Conservation (phyloP, 2,888 invertebrate species). For the Torymus auratus region DNA sequence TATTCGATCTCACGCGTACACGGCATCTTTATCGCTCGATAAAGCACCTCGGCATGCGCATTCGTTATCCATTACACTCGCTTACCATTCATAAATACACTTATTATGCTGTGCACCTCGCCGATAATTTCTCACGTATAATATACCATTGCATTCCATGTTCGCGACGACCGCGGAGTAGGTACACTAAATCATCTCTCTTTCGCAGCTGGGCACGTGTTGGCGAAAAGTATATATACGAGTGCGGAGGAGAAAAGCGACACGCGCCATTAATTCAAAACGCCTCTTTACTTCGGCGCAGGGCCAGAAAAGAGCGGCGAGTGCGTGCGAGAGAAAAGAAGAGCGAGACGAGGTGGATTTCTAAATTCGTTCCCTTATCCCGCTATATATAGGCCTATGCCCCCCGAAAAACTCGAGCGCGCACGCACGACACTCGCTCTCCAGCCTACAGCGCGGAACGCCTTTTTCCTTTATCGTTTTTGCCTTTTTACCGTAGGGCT, state of each 20-base stretch:
- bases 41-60: too few species aligned
- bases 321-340: background rate
- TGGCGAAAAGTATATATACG: background rate
- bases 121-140: too few species aligned
- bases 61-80: too few species aligned
- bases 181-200: too few species aligned
- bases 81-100: too few species aligned
- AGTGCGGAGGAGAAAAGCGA: background rate
- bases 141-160: too few species aligned
- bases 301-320: background rate
- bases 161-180: too few species aligned
- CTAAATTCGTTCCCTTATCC: slow-evolving; percentile 51
- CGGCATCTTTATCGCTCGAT: too few species aligned
- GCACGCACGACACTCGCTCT: background rate
- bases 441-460: too few species aligned
- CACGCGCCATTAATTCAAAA: slow-evolving; percentile 43
- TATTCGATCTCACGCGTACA: too few species aligned
- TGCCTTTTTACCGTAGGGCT: background rate
- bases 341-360: slow-evolving; percentile 10
- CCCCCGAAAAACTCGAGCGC: background rate
- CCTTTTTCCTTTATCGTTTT: background rate
- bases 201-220: too few species aligned
- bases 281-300: slow-evolving; percentile 7
- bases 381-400: slow-evolving; percentile 38
- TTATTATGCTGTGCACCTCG: too few species aligned